Base-by-base conservation (phyloP, 2,888 invertebrate genomes). In the Thyatira batis region DNA sequence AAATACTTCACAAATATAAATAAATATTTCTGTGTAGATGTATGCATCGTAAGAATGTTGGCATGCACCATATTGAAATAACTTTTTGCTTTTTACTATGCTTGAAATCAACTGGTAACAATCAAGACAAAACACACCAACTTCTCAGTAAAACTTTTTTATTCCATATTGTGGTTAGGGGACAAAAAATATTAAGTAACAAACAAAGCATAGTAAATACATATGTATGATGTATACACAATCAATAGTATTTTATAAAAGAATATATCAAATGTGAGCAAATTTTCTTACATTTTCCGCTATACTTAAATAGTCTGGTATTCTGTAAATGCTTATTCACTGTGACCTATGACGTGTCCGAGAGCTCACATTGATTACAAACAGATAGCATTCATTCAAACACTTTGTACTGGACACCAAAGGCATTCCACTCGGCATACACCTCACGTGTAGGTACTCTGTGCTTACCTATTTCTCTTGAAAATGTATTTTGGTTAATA, bases 1-100 rank as follows among this genome's bases (percentile, higher is more conserved):
- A 73, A 65, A 71, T 74, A 71, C 75, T 65, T 65, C 56, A 58
- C 54, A 57, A 50, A 56, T 54, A 59, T 55, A 55, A 60, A 63
- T 60, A 57, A 60, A 45, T 17, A 21, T 17, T 39, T 1, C 17
- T 17, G 17, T 58, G 45, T 51, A n/a, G n/a, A n/a, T n/a, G n/a
- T n/a, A n/a, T n/a, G n/a, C n/a, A 45, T 53, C 20, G 17, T 60
- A 62, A 63, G 71, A 60, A 69, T 67, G 68, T 64, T 59, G n/a
- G n/a, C 57, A 57, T 62, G 59, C 60, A 30, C 60, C 45, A 48
- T 50, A 55, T 17, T 17, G 9, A 20, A 30, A 33, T 28, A 49
- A 45, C 28, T 58, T 48, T 51, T n/a, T n/a, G n/a, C n/a, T n/a
- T n/a, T n/a, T n/a, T n/a, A n/a, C n/a, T n/a, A n/a, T n/a, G n/a